Base-by-base conservation (phyloP, 2,113 vertebrate genomes). In the Cromileptes altivelis region DNA sequence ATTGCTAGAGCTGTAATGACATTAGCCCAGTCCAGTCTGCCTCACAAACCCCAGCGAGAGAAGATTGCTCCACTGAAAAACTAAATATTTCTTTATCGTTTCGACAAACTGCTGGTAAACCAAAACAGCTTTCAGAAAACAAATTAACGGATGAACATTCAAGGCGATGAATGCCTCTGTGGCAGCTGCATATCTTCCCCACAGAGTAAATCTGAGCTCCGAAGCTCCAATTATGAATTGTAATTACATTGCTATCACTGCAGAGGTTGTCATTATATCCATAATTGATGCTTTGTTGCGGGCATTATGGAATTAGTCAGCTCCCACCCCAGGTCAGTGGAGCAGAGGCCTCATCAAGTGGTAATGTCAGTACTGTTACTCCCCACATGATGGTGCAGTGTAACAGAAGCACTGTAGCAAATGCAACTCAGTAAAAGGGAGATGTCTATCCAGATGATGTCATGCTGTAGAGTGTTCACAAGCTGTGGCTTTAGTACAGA, bases 301-400 rank as follows among this genome's bases (percentile, higher is more conserved):
- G 58, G n/a, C 69, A 74, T 91, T 53, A 88, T 56, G 25, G 10
- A 85, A 84, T 83, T 84, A 82, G 52, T 75, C 81, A 49, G 30
- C 72, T 80, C 53, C 78, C 69, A 67, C 75, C 37, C 49, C 71
- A 53, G 71, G 81, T 86, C 79, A 82, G 12, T 14, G 10, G 50
- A 73, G 57, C 82, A 55, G 62, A 75, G 49, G 73, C 64, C 58
- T 70, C 1, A 15, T 50, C 2, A 14, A 60, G 18, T 2, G 21
- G 0, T 47, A 13, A 4, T 18, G 25, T 21, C 88, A 77, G 61
- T 83, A 77, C 87, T 62, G 6, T 11, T 57, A 18, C 33, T 78
- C 5, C 6, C 92, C 93, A 91, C 90, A 77, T 47, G 91, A 56
- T 78, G 87, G 87, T 8, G 92, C 88, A 81, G 80, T 91, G 85